Base-by-base conservation (phyloP, 30 jellyfish, hydroid and myxozoan genomes). In the Turritopsis rubra region DNA sequence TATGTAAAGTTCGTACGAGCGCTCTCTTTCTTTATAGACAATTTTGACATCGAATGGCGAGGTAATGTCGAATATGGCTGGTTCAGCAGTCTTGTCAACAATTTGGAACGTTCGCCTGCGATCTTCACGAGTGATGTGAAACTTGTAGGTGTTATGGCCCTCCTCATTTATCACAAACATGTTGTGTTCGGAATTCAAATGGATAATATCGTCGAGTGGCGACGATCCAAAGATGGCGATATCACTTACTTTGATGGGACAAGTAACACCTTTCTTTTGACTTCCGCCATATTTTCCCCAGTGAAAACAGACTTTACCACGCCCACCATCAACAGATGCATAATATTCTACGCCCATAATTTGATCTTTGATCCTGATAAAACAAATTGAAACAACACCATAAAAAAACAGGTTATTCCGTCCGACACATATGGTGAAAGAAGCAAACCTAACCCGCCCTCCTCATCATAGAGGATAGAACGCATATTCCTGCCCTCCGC, bases 101-200 rank as follows among this genome's bases (percentile, higher is more conserved):
- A 68, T n/a, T 68, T 68, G 77, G 77, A n/a, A 68, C 9, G 77
- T n/a, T 68, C 77, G 9, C 31, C 28, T n/a, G 28, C 30, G 77
- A n/a, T 68, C 31, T 68, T 27, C 77, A n/a, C 31, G 31, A 23
- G 28, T 27, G 31, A 68, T n/a, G 4, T 9, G 17, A 7, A 68
- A 68, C 31, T n/a, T 68, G 30, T 68, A 68, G 31, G 9, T 27
- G 19, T 68, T 68, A 0, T 68, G 28, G 22, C 77, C 77, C 19
- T 68, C 7, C 0, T 68, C 77, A 68, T 19, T 68, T n/a, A 68
- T 1, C 16, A 68, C 77, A 17, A 68, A n/a, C 30, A 68, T n/a
- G 21, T 68, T 68, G 30, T 68, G 77, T 68, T 0, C 22, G 8
- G 77, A 23, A 27, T 68, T 68, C 31, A 68, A 27, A 68, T 68